Evolutionary conservation across 2,113 vertebrate species (phyloP).

Genomic region (Megalops atlanticus): DNA sequence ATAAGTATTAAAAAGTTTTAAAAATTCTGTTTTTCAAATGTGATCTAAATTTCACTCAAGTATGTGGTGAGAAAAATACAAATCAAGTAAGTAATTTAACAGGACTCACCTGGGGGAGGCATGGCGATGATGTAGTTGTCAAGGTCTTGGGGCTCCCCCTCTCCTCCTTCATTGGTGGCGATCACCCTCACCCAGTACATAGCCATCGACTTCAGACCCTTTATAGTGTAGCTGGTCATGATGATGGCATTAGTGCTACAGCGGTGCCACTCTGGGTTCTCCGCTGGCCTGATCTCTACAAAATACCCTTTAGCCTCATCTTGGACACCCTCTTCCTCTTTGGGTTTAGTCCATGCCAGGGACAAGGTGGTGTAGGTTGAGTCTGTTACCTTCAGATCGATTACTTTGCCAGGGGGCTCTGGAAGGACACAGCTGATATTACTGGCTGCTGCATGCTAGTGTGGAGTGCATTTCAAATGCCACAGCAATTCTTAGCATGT

Average conservation of each 20-base stretch:
- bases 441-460: not conserved
- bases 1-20: no score
- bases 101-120: slow-evolving; percentile 72
- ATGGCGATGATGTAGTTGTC: slow-evolving; percentile 66
- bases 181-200: slow-evolving; percentile 79
- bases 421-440: slow-evolving; percentile 33
- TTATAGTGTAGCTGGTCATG: slow-evolving; percentile 70
- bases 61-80: no score
- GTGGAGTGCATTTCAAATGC: not conserved
- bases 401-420: slow-evolving; percentile 81
- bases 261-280: slow-evolving; percentile 75
- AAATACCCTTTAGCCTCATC: slow-evolving; percentile 80
- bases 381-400: slow-evolving; percentile 80
- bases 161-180: slow-evolving; percentile 73
- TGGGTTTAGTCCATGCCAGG: slow-evolving; percentile 80
- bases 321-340: slow-evolving; percentile 56
- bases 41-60: no score
- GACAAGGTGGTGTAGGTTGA: slow-evolving; percentile 76
- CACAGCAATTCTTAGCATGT: not conserved
- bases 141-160: slow-evolving; percentile 67
- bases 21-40: no score
- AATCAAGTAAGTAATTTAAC: not conserved
- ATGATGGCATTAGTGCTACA: slow-evolving; percentile 71
- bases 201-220: slow-evolving; percentile 73
- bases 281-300: slow-evolving; percentile 77